phyloP scores from a whole-genome alignment of 1,140 invertebrate species.

The Mylabris phalerata region DNA sequence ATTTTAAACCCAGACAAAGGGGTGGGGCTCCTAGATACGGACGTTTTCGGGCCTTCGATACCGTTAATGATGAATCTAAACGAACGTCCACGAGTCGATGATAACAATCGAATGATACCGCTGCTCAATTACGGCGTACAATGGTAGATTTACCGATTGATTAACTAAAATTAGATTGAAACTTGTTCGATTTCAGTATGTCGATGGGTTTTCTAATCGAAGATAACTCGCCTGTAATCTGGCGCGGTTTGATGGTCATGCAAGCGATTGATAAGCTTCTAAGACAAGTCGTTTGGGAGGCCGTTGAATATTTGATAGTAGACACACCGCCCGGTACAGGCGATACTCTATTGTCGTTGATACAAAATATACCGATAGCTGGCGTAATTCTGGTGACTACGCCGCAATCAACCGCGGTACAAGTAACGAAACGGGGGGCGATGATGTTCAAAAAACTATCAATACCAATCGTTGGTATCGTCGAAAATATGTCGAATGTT shows the following conservation, averaged over 20 bases:
- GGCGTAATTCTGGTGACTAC: constrained; percentile 79
- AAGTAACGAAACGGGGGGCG: constrained; percentile 72
- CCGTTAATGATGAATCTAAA: constrained; percentile 87
- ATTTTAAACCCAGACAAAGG: constrained; percentile 53
- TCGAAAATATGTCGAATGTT: constrained; percentile 78
- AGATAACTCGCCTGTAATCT: constrained; percentile 71
- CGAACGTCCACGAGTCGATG: constrained; percentile 64
- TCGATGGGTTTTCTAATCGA: constrained; percentile 86
- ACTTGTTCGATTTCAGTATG: constrained; percentile 53
- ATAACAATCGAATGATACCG: constrained; percentile 76
- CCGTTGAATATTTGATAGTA: constrained; percentile 73
- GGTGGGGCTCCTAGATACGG: constrained; percentile 79
- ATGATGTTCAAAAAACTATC: constrained; percentile 75
- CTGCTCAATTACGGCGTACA: constrained; percentile 85
- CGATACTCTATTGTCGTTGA: constrained; percentile 79
- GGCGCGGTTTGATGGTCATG: constrained; percentile 93
- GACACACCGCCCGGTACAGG: constrained; percentile 91
- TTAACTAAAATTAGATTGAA: neutral
- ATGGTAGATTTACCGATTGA: constrained; percentile 55
- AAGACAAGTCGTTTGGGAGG: constrained; percentile 73
- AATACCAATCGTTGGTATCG: constrained; percentile 72
- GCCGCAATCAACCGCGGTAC: constrained; percentile 72
- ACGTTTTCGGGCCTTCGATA: constrained; percentile 85
- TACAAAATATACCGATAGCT: constrained; percentile 79
- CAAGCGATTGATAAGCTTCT: constrained; percentile 80